A percentile compares a stretch with the other conserved stretches of the same genome.
Evolutionary conservation across 2,888 invertebrate genomes (phyloP).

Genomic region (Thyatira batis): DNA sequence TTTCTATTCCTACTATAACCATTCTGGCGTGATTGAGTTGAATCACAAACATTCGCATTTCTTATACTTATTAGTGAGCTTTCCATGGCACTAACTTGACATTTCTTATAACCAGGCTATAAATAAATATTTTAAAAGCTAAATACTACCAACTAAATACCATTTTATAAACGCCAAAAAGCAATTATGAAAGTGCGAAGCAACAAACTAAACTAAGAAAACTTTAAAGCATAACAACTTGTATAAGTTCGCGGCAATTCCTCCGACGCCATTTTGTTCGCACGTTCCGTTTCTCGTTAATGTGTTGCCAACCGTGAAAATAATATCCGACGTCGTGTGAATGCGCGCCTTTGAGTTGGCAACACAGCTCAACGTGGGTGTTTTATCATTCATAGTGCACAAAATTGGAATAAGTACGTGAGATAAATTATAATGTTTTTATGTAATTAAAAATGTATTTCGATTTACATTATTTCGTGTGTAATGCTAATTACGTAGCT

Average conservation of each 20-base stretch:
- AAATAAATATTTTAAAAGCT: not conserved
- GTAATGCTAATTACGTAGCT: not conserved
- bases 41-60: too few species aligned
- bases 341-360: conserved; percentile 66
- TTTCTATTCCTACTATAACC: too few species aligned
- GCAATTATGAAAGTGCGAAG: not conserved
- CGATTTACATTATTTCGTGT: not conserved
- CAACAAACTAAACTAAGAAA: conserved; percentile 29
- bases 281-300: conserved; percentile 66
- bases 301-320: conserved; percentile 73
- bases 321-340: conserved; percentile 69
- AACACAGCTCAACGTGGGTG: conserved; percentile 34
- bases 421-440: conserved; percentile 26
- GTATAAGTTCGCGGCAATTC: conserved; percentile 35
- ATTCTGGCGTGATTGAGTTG: too few species aligned
- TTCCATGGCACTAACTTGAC: too few species aligned
- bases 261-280: conserved; percentile 31
- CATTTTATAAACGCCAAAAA: not conserved
- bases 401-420: conserved; percentile 46
- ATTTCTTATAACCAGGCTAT: too few species aligned
- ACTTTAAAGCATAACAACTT: conserved; percentile 25
- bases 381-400: conserved; percentile 34
- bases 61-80: too few species aligned
- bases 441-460: conserved; percentile 11
- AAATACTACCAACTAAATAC: not conserved